Conservation (phyloP, 2,888 invertebrate genomes). For the Lomographa bimaculata region DNA sequence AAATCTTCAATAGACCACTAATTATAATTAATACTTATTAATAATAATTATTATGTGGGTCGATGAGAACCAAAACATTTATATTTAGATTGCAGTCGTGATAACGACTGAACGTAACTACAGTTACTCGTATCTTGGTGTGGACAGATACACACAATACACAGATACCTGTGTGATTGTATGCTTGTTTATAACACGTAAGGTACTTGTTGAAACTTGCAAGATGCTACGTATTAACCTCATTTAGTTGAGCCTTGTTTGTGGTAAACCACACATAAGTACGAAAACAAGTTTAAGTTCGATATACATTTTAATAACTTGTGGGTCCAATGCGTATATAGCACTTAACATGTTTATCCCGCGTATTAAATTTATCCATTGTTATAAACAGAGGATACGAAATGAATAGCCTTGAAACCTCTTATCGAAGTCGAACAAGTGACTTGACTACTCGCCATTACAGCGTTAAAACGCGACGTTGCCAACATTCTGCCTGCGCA, state of each 20-base stretch:
- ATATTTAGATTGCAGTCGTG: no score
- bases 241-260: slow-evolving; percentile 6
- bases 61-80: no score
- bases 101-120: no score
- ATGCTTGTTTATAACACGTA: slow-evolving; percentile 6
- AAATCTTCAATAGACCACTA: no score
- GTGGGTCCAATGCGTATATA: slow-evolving; percentile 42
- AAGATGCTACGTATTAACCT: slow-evolving; percentile 16
- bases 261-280: slow-evolving; percentile 3
- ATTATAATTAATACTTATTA: no score
- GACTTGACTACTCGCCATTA: slow-evolving; percentile 64
- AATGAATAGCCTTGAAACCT: slow-evolving; percentile 77
- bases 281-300: slow-evolving; percentile 10
- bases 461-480: slow-evolving; percentile 67
- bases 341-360: slow-evolving; percentile 48
- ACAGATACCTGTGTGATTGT: no score
- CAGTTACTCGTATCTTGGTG: slow-evolving; percentile 1
- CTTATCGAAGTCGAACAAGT: slow-evolving; percentile 80
- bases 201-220: slow-evolving; percentile 16
- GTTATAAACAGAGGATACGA: slow-evolving; percentile 65
- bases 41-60: no score
- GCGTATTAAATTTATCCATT: slow-evolving; percentile 62
- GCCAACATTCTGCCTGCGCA: slow-evolving; percentile 67
- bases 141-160: slow-evolving; percentile 3
- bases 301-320: slow-evolving; percentile 25